phyloP scores from a whole-genome alignment of 2,888 invertebrate genomes.

The Anoncus sp. region DNA sequence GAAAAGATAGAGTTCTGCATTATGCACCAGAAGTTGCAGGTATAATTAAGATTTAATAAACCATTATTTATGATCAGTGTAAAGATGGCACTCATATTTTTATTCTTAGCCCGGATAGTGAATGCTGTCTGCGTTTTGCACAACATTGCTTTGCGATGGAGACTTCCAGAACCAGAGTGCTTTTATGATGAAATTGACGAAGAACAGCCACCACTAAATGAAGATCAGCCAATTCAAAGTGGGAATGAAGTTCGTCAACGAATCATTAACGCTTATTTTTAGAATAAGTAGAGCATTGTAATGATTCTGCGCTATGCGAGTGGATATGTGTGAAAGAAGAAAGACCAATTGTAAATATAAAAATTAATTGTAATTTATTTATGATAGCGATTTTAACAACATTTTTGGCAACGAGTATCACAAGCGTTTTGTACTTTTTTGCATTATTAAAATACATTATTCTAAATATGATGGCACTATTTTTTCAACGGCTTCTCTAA shows the following conservation, averaged over 20 bases:
- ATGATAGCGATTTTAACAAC: not conserved
- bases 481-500: not conserved
- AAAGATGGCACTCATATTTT: constrained; percentile 6
- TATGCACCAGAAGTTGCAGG: constrained; percentile 47
- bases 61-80: not conserved
- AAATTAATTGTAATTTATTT: not conserved
- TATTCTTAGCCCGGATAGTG: constrained; percentile 41
- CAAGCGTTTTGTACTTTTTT: not conserved
- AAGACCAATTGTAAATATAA: too few species aligned
- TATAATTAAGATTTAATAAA: constrained; percentile 4
- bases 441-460: not conserved
- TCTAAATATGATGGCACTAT: constrained; percentile 4
- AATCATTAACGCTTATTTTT: constrained; percentile 7
- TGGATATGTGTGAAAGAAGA: too few species aligned
- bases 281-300: too few species aligned
- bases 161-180: not conserved
- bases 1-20: constrained; percentile 48
- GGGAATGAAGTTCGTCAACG: constrained; percentile 3
- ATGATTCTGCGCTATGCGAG: too few species aligned
- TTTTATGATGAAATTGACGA: constrained; percentile 5
- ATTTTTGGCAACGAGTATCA: not conserved
- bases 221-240: not conserved
- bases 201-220: constrained; percentile 4
- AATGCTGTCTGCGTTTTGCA: constrained; percentile 46
- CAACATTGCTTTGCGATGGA: constrained; percentile 34